Conservation (phyloP, 2,888 invertebrate genomes). For the Chymomyza procnemis region DNA sequence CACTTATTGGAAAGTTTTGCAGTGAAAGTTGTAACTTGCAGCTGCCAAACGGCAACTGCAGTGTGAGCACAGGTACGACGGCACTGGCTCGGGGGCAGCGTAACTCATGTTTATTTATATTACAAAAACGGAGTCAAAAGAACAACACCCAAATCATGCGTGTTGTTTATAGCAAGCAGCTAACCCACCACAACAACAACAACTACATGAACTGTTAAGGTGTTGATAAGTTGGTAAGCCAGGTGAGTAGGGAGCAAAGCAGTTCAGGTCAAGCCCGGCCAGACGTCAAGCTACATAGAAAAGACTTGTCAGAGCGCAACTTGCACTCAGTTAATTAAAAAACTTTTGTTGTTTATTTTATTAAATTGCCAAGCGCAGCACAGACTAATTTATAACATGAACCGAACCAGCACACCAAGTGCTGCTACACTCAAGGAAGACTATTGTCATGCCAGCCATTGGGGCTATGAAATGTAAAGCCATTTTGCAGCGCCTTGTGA, state of each 20-base stretch:
- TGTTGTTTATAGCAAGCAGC: slow-evolving; percentile 37
- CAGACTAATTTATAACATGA: not conserved
- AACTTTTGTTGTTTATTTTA: slow-evolving; percentile 47
- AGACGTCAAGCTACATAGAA: not conserved
- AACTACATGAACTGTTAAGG: slow-evolving; percentile 7
- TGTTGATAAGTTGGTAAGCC: slow-evolving; percentile 28
- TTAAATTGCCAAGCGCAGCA: slow-evolving; percentile 23
- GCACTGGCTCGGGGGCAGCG: slow-evolving; percentile 9
- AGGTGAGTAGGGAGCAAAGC: not conserved
- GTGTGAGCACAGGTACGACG: slow-evolving; percentile 4
- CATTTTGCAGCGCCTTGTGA: slow-evolving; percentile 36
- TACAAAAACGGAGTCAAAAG: slow-evolving; percentile 13
- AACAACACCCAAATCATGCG: slow-evolving; percentile 55
- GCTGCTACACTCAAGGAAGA: not conserved
- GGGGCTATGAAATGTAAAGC: slow-evolving; percentile 48
- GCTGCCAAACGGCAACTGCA: not conserved
- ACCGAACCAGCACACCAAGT: not conserved
- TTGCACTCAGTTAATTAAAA: slow-evolving; percentile 62
- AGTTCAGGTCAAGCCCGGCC: not conserved
- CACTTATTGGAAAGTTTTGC: slow-evolving; percentile 64
- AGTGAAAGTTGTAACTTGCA: not conserved
- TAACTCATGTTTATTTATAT: slow-evolving; percentile 34
- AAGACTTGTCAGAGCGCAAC: not conserved
- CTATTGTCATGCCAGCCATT: not conserved
- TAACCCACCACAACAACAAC: slow-evolving; percentile 17